Evolutionary conservation across 2,888 invertebrate species (phyloP).

Genomic region (Conops quadrifasciatus): DNA sequence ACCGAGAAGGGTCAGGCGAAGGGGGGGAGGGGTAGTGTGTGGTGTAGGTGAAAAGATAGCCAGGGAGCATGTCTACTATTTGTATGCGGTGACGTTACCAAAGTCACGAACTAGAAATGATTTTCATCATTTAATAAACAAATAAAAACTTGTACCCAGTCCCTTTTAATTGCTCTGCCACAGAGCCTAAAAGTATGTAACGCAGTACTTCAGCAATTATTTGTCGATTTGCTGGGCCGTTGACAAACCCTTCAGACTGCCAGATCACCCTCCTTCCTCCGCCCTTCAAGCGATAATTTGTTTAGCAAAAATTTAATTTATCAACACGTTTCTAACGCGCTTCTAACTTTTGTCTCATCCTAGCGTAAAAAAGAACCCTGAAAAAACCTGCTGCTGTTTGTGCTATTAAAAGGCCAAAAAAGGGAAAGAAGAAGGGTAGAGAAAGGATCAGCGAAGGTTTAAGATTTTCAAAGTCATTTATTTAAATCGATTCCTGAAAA

Average conservation of each 20-base stretch:
- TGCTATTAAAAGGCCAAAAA: not conserved
- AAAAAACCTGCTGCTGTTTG: too few relatives aligned
- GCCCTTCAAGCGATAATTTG: not conserved
- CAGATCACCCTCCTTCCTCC: too few relatives aligned
- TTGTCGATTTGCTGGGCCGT: too few relatives aligned
- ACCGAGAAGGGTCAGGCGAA: not conserved
- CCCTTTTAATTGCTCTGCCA: not conserved
- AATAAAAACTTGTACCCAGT: not conserved
- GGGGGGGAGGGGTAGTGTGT: not conserved
- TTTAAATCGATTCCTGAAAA: slow-evolving; percentile 25
- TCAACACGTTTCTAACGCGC: not conserved
- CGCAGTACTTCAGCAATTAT: not conserved
- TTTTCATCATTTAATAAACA: not conserved
- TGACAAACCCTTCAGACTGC: too few relatives aligned
- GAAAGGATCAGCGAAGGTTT: not conserved
- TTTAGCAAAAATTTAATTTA: not conserved
- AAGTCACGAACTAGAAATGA: not conserved
- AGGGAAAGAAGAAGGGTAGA: not conserved
- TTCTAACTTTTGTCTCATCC: not conserved
- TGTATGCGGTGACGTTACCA: not conserved
- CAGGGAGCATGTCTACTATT: not conserved
- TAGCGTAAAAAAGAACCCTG: not conserved
- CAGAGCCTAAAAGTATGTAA: slow-evolving; percentile 10
- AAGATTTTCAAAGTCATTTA: slow-evolving; percentile 25
- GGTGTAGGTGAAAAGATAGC: too few relatives aligned